Evolutionary conservation across 2,888 invertebrate genomes (phyloP).

Genomic region (Harpalus rubripes): DNA sequence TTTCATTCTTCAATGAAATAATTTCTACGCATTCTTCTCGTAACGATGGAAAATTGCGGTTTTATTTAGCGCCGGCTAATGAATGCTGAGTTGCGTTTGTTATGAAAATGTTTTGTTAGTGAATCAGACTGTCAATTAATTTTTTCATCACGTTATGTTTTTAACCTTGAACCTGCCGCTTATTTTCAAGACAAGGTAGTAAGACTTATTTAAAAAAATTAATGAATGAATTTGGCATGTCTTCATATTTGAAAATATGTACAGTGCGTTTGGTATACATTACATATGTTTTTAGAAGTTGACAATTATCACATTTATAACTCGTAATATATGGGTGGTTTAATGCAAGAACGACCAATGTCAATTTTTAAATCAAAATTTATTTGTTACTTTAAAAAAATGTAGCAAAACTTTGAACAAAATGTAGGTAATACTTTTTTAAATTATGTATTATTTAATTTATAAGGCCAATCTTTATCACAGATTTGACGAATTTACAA

Average conservation of each 20-base stretch:
- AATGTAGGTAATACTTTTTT: too few relatives aligned
- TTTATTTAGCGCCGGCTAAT: constrained; percentile 27
- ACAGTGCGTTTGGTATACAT: too few relatives aligned
- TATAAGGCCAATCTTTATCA: too few relatives aligned
- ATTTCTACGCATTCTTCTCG: constrained; percentile 8
- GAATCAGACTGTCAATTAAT: constrained; percentile 37
- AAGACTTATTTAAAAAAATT: constrained; percentile 10
- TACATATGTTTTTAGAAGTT: too few relatives aligned
- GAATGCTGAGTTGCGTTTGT: constrained; percentile 18
- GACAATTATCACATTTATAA: too few relatives aligned
- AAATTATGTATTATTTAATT: too few relatives aligned
- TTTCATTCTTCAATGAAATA: background rate
- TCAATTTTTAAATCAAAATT: too few relatives aligned
- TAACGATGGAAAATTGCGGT: constrained; percentile 26
- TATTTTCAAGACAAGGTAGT: constrained; percentile 10
- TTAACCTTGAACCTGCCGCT: constrained; percentile 23
- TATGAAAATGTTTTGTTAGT: constrained; percentile 28
- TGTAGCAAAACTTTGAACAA: too few relatives aligned
- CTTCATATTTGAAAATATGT: background rate
- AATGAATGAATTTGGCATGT: background rate
- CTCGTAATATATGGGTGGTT: too few relatives aligned
- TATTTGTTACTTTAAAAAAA: too few relatives aligned
- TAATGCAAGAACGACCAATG: too few relatives aligned
- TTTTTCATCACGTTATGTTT: constrained; percentile 12
- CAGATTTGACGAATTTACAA: too few relatives aligned